Base-by-base conservation (phyloP, 2,888 invertebrate genomes). In the Drosophila monieri region DNA sequence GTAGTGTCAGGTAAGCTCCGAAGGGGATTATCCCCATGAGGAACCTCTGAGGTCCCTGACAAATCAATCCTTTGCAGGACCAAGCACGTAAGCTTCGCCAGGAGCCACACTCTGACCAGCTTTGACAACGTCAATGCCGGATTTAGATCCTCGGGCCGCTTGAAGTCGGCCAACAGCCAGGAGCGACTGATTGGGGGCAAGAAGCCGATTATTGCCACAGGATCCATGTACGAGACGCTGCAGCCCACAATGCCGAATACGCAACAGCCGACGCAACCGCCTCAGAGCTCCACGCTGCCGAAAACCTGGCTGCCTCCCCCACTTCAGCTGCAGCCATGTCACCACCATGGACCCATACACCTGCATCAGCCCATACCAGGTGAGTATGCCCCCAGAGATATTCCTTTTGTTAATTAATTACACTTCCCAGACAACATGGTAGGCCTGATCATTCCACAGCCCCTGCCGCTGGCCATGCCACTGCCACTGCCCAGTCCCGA, bases 61-160 rank as follows among this genome's bases (percentile, higher is more conserved):
- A 35, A 35, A 35, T 35, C 35, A 35, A 35, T 35, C n/a, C 14
- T 6, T 35, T 35, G 35, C 35, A 96, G 96, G 90, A 94, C 95
- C 73, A 97, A 97, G 90, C 97, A 97, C 90, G 97, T 97, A 35
- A 97, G 97, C 84, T 97, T 97, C 89, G 96, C 97, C 48, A 94
- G 97, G 61, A 97, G 97, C 4, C 96, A 97, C 89, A 97, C 97
- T 0, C 91, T 97, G 76, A 96, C 96, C 27, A 97, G 96, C 5
- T 96, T 97, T 88, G 96, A 97, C 81, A 95, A 95, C 89, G 92
- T 93, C 43, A 92, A 93, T 54, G 68, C 93, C 86, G 91, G 91
- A 0, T 84, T 91, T 51, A 77, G 92, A 75, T 89, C 92, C 80
- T 88, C 92, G 92, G 92, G 88, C 76, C 90, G 91, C 37, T 76